Base-by-base conservation (phyloP, 2,113 vertebrate species). In the Laterallus jamaicensis region DNA sequence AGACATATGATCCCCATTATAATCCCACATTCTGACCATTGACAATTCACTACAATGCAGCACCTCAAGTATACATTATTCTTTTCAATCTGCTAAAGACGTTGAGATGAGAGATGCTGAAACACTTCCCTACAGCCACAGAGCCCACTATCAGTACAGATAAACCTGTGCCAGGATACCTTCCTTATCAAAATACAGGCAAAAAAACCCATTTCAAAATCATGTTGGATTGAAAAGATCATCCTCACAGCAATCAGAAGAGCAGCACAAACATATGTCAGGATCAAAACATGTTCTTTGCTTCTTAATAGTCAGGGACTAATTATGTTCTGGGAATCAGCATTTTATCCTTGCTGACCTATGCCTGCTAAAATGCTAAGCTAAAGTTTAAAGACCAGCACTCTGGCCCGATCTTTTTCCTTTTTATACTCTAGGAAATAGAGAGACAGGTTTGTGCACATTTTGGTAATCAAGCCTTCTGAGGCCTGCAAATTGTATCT, bases 181-280 rank as follows among this genome's bases (percentile, higher is more conserved):
- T 91, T 96, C 92, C 92, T 97, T 97, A 97, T 94, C 96, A 93
- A 79, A 97, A 93, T 67, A 81, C 3, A 13, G 81, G 69, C 77
- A 90, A 92, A 54, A 63, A 95, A 88, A 18, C 16, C 42, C 49
- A 93, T 63, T 86, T 97, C 86, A 92, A 97, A 97, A 95, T 54
- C 71, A 73, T 68, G 62, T 88, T 66, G 94, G 88, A 95, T 64
- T 88, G 63, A 94, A 96, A 87, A 92, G 64, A 93, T 86, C 52
- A 50, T 66, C 76, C 55, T 94, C 62, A 92, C 74, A 95, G 90
- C 78, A 93, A 95, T 17, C 71, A 74, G 60, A 87, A 93, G 50
- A 90, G 54, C 42, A 82, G 60, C 28, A 83, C 71, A 75, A 90
- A 73, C 58, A 39, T 35, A 88, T 11, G 28, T 28, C 15, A 11